phyloP scores from a whole-genome alignment of 2,113 vertebrate genomes.

The Chionis minor region DNA sequence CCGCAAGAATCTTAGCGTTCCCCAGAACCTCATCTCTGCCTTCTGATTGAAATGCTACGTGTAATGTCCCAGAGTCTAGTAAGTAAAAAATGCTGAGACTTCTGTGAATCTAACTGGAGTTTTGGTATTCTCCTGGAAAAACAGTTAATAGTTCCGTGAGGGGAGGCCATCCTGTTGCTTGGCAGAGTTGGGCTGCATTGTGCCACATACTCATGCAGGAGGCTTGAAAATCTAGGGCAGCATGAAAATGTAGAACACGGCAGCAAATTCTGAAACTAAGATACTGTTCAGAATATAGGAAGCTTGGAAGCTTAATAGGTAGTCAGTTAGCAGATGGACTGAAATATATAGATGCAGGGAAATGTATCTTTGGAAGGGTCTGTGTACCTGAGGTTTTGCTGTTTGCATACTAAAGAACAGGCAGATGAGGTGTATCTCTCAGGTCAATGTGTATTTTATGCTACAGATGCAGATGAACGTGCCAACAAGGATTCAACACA shows the following conservation, averaged over 20 bases:
- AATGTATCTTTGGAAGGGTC: not conserved
- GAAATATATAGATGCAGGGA: not conserved
- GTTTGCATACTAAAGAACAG: not conserved
- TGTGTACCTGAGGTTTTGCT: not conserved
- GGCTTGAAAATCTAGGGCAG: not conserved
- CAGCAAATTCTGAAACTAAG: not conserved
- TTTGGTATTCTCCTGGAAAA: not conserved
- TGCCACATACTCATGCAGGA: not conserved
- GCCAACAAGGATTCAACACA: not conserved
- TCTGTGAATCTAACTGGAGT: not conserved
- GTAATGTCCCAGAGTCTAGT: not conserved
- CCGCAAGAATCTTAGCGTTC: not conserved
- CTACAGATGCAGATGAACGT: not conserved
- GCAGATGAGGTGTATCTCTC: not conserved
- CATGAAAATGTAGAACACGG: not conserved
- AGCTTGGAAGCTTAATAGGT: not conserved
- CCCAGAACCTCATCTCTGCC: not conserved
- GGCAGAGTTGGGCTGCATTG: not conserved
- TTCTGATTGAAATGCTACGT: rapidly evolving
- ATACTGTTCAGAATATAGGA: not conserved
- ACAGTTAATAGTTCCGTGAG: not conserved
- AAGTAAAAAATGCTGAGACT: not conserved
- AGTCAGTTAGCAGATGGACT: not conserved
- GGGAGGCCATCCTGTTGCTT: not conserved
- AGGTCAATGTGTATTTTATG: not conserved